Conservation (phyloP, 2,113 vertebrate species). For the Xenus cinereus region DNA sequence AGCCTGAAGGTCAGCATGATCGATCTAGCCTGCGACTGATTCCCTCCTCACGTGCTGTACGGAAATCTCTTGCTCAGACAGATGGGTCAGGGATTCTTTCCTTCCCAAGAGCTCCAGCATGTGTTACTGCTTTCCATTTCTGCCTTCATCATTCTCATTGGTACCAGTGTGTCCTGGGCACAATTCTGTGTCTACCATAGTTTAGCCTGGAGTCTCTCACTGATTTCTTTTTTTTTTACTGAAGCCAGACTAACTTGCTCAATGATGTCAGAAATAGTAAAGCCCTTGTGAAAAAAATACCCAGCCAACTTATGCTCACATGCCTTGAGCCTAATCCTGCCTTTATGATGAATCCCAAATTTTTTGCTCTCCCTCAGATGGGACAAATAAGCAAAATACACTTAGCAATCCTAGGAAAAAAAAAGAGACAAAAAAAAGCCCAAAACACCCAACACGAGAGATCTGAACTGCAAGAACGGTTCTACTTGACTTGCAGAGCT, state of each 20-base stretch:
- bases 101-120: background rate
- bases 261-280: background rate
- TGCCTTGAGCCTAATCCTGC: background rate
- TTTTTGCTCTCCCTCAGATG: background rate
- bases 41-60: fast-evolving
- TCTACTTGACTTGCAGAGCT: background rate
- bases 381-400: background rate
- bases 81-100: background rate
- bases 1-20: slow-evolving; percentile 25
- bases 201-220: background rate
- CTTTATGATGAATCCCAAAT: background rate
- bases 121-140: background rate
- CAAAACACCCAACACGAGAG: background rate
- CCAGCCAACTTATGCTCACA: background rate
- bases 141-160: background rate
- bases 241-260: background rate
- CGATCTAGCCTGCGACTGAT: background rate
- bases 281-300: background rate
- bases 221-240: background rate
- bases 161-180: background rate
- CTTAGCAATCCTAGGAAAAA: background rate
- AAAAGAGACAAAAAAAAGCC: background rate
- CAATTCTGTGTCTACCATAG: background rate
- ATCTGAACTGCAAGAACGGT: background rate
- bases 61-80: background rate